Conservation (phyloP, 2,888 invertebrate species). For the Protodeltote pygarga region DNA sequence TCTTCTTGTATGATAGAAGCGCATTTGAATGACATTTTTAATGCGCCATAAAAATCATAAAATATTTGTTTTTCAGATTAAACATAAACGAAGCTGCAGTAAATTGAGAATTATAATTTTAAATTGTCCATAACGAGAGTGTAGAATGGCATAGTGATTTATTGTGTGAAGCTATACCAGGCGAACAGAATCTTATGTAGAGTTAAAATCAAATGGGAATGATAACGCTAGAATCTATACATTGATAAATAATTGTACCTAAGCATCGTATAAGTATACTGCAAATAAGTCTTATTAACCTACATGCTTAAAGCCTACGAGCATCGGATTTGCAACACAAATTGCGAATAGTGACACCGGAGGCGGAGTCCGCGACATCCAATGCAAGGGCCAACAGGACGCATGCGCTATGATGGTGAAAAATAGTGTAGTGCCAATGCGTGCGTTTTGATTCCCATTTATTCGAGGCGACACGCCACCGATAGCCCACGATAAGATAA, state of each 20-base stretch:
- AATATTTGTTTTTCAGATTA: slow-evolving; percentile 34
- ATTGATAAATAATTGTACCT: slow-evolving; percentile 18
- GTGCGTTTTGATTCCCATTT: slow-evolving; percentile 71
- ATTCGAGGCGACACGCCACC: slow-evolving; percentile 77
- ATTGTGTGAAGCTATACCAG: slow-evolving; percentile 33
- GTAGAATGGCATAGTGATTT: background rate
- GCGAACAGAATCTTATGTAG: slow-evolving; percentile 30
- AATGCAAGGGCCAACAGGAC: slow-evolving; percentile 67
- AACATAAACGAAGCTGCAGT: slow-evolving; percentile 6
- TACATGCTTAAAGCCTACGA: slow-evolving; percentile 24
- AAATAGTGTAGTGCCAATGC: slow-evolving; percentile 52
- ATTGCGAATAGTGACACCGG: slow-evolving; percentile 61
- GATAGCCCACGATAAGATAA: slow-evolving; percentile 76
- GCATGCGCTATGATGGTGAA: slow-evolving; percentile 69
- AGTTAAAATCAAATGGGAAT: slow-evolving; percentile 8
- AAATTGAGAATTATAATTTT: slow-evolving; percentile 23
- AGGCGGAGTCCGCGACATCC: slow-evolving; percentile 79
- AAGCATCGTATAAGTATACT: slow-evolving; percentile 1
- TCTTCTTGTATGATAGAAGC: slow-evolving; percentile 15
- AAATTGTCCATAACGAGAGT: slow-evolving; percentile 18
- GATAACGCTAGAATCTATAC: slow-evolving; percentile 21
- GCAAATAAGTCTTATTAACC: slow-evolving; percentile 25
- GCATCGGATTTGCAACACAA: slow-evolving; percentile 56
- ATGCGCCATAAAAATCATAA: slow-evolving; percentile 28
- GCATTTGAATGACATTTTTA: slow-evolving; percentile 14